Evolutionary conservation across 2,888 invertebrate species (phyloP).

Genomic region (Phrixothrix hirtus): DNA sequence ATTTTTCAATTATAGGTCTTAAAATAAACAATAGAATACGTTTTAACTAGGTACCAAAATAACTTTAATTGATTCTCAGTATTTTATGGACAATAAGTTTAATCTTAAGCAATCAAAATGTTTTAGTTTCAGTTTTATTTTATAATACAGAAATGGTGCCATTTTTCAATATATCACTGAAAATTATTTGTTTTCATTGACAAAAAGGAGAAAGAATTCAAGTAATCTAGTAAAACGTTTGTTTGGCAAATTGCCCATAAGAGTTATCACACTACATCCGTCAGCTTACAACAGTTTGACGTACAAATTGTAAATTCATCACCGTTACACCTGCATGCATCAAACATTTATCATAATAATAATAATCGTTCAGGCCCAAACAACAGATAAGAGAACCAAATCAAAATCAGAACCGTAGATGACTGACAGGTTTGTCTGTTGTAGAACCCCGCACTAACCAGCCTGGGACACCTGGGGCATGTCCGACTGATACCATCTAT

Average conservation of each 20-base stretch:
- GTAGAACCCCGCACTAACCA: slow-evolving; percentile 39
- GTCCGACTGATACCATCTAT: slow-evolving; percentile 52
- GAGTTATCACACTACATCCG: slow-evolving; percentile 1
- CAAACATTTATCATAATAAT: slow-evolving; percentile 13
- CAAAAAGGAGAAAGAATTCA: background rate
- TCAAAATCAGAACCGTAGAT: slow-evolving; percentile 44
- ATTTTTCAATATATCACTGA: background rate
- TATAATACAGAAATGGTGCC: background rate
- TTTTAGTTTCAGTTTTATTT: background rate
- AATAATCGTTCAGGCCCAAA: slow-evolving; percentile 23
- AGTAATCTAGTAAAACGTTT: slow-evolving; percentile 9
- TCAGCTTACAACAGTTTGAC: slow-evolving; percentile 7
- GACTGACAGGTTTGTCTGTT: slow-evolving; percentile 49
- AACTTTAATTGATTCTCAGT: too few species aligned
- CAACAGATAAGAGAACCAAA: slow-evolving; percentile 42
- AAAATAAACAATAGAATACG: too few species aligned
- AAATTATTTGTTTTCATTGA: background rate
- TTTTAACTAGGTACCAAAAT: too few species aligned
- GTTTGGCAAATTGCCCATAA: slow-evolving; percentile 15
- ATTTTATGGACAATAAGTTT: too few species aligned
- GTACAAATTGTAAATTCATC: slow-evolving; percentile 21
- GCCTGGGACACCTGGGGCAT: slow-evolving; percentile 54
- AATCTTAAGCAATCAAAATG: too few species aligned
- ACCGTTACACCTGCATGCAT: slow-evolving; percentile 13
- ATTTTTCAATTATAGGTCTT: too few species aligned